phyloP scores from a whole-genome alignment of 2,113 vertebrate genomes.

The Nymphicus hollandicus region DNA sequence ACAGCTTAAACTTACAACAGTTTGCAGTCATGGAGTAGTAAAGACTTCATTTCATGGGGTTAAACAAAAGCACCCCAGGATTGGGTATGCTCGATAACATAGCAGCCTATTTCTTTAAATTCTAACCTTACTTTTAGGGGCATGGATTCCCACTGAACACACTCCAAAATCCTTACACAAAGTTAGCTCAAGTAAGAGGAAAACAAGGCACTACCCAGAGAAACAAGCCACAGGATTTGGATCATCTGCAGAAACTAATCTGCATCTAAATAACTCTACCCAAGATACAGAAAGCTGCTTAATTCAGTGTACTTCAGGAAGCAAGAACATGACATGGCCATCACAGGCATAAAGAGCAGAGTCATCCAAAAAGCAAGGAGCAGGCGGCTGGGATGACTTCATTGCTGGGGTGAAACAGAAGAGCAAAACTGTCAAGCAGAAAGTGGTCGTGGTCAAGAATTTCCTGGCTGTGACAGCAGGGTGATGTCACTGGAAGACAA shows the following conservation, averaged over 20 bases:
- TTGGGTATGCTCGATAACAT: background rate
- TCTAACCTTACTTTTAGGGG: background rate
- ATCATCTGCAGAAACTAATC: background rate
- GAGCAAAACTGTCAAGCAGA: conserved; percentile 25
- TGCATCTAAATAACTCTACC: background rate
- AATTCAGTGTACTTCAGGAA: background rate
- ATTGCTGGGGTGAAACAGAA: conserved; percentile 26
- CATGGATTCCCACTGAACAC: background rate
- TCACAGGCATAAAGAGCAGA: background rate
- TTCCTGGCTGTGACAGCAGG: conserved; percentile 11
- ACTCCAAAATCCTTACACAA: background rate
- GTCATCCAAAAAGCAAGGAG: background rate
- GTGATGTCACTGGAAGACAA: conserved; percentile 39
- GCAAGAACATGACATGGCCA: background rate
- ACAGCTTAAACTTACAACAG: background rate
- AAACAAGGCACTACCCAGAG: background rate
- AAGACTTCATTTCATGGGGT: background rate
- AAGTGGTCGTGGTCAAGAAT: conserved; percentile 32
- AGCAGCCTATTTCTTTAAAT: background rate
- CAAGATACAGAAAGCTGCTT: background rate
- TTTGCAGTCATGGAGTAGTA: background rate
- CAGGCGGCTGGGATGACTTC: background rate
- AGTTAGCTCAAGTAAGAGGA: background rate
- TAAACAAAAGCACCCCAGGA: background rate
- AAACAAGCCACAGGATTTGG: background rate